Base-by-base conservation (phyloP, 2,797 vertebrate species). In the Coregonus suidteri region DNA sequence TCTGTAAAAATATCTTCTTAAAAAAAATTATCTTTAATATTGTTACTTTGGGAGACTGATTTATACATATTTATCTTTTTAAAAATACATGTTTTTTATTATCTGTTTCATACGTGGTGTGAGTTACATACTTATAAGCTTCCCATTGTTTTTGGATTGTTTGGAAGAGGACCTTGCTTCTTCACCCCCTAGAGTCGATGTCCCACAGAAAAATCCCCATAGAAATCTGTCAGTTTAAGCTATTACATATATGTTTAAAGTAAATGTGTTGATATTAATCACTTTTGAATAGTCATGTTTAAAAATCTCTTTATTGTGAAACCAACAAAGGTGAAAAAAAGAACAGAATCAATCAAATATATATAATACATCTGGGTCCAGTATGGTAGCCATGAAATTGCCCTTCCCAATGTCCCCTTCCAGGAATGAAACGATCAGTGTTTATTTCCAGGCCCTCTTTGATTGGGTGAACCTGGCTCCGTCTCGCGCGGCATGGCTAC, bases 401-500 rank as follows among this genome's bases (percentile, higher is more conserved):
- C 89, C 88, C 93, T 95, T 94, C 92, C 92, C 86, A 71, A 86
- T 88, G 93, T 93, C 94, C 75, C 3, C 92, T 90, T 85, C 93
- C 92, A 94, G 93, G 92, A 95, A 94, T 93, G 95, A 93, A 92
- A 96, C 94, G 94, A 96, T 95, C 95, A 92, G 94, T 96, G 95
- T 96, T 98, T 96, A 97, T 98, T 98, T 96, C 94, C 94, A 95
- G 93, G 91, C 91, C 84, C 67, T 88, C 93, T 98, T 97, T 97
- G 96, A 98, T 97, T 97, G 97, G 96, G 94, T 95, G 96, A 96
- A 95, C 94, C 94, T 92, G 93, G 91, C 93, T 95, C 93, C 90
- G 92, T 92, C 91, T 84, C 89, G 93, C 86, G 91, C 91, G 94
- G 95, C 96, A 96, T 86, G 92, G 94, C 90, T 91, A 95, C 94